Evolutionary conservation across 2,797 vertebrate species (phyloP).

Genomic region (Lagodon rhomboides): DNA sequence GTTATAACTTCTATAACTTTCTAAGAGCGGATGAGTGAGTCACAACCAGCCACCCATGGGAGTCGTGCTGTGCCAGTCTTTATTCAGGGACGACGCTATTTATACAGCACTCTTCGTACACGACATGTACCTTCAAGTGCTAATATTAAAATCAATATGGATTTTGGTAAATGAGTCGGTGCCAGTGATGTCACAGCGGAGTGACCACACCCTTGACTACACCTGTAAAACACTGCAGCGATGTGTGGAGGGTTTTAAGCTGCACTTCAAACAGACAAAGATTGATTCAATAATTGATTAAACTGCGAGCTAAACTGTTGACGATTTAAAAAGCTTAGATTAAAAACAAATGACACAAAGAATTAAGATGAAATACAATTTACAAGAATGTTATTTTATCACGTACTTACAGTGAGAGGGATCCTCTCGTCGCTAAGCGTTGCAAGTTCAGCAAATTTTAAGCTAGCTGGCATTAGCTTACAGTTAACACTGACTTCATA

Average conservation of each 20-base stretch:
- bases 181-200: not conserved
- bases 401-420: not conserved
- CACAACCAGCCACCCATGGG: slow-evolving; percentile 8
- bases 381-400: no score
- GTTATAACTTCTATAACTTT: not conserved
- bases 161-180: not conserved
- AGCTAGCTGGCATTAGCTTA: not conserved
- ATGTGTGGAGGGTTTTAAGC: not conserved
- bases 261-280: not conserved
- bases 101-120: not conserved
- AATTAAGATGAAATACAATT: no score
- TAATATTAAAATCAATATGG: not conserved
- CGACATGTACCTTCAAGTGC: no score
- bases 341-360: not conserved
- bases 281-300: not conserved
- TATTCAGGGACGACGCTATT: slow-evolving; percentile 13
- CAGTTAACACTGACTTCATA: not conserved
- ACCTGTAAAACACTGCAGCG: not conserved
- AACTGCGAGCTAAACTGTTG: not conserved
- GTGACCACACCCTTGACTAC: not conserved
- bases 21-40: slow-evolving; percentile 8
- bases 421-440: no score
- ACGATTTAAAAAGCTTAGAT: not conserved
- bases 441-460: not conserved
- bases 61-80: slow-evolving; percentile 8